phyloP scores from a whole-genome alignment of 2,797 vertebrate genomes.

The Ibycter americanus region DNA sequence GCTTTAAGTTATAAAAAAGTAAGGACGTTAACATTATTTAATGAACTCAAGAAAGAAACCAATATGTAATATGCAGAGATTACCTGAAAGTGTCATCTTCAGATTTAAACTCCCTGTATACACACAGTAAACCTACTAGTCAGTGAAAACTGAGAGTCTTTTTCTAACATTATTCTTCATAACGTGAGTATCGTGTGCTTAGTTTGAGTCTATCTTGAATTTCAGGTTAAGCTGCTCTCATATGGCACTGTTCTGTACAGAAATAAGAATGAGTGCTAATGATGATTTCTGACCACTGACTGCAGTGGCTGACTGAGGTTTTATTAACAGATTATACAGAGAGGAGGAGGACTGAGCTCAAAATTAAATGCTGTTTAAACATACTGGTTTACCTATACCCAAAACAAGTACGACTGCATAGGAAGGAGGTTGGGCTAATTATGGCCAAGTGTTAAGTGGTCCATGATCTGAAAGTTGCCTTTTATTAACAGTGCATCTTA shows the following conservation, averaged over 20 bases:
- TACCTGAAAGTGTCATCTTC: not conserved
- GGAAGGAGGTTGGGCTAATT: not conserved
- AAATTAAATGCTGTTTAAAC: not conserved
- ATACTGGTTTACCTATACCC: not conserved
- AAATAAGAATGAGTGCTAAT: not conserved
- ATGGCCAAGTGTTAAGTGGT: not conserved
- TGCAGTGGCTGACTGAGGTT: not conserved
- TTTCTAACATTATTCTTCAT: not conserved
- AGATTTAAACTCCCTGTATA: not conserved
- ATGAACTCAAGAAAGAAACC: constrained; percentile 38
- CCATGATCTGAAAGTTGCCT: not conserved
- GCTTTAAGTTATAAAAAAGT: constrained; percentile 8
- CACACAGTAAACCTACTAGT: not conserved
- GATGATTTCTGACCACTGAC: not conserved
- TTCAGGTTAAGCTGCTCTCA: not conserved
- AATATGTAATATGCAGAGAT: not conserved
- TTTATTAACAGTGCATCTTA: not conserved
- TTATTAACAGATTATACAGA: not conserved
- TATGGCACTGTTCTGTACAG: not conserved
- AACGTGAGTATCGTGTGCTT: not conserved
- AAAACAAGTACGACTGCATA: not conserved
- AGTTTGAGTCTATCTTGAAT: not conserved
- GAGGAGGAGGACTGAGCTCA: not conserved
- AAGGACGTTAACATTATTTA: constrained; percentile 37
- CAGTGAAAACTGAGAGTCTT: not conserved